These are phyloP conservation scores for Telenomus remus DNA, from an alignment of 1,140 invertebrate genomes.

Conservation along the genomic window DNA sequence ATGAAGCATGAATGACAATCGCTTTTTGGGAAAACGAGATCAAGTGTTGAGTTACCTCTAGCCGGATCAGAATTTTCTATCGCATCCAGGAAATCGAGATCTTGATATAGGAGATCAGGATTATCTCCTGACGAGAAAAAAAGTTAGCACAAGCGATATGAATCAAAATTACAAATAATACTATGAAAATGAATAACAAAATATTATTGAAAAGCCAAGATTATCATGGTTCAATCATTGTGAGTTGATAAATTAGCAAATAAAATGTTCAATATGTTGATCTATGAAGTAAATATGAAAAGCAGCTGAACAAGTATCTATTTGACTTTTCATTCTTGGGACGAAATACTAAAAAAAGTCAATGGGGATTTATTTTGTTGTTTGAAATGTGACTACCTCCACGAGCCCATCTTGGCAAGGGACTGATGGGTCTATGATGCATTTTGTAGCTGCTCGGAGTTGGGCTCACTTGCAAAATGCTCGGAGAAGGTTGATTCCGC, in stretches of 20 bases:
- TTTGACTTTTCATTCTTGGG: too few species aligned
- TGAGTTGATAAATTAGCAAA: neutral
- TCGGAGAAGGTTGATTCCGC: constrained; percentile 76
- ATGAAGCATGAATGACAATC: constrained; percentile 19
- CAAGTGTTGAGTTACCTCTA: constrained; percentile 66
- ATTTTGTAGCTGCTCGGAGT: constrained; percentile 65
- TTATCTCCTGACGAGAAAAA: constrained; percentile 76
- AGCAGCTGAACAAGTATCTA: too few species aligned
- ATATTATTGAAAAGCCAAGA: neutral
- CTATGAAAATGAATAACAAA: neutral
- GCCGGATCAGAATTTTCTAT: constrained; percentile 65
- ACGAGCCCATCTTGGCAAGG: constrained; percentile 78
- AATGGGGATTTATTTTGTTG: constrained; percentile 15
- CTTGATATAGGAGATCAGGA: constrained; percentile 77
- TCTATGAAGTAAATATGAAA: too few species aligned
- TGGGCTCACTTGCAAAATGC: constrained; percentile 70
- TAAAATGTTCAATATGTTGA: neutral
- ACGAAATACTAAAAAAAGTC: neutral
- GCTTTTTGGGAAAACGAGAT: constrained; percentile 17
- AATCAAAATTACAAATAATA: constrained; percentile 13
- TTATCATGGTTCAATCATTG: neutral
- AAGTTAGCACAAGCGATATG: constrained; percentile 47
- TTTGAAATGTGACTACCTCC: constrained; percentile 70
- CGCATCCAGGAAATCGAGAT: constrained; percentile 74
- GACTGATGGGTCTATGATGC: constrained; percentile 74